A percentile compares a stretch with the other conserved stretches of the same genome.
Conservation (phyloP, 2,113 vertebrate genomes). For the Bagarius yarrelli region DNA sequence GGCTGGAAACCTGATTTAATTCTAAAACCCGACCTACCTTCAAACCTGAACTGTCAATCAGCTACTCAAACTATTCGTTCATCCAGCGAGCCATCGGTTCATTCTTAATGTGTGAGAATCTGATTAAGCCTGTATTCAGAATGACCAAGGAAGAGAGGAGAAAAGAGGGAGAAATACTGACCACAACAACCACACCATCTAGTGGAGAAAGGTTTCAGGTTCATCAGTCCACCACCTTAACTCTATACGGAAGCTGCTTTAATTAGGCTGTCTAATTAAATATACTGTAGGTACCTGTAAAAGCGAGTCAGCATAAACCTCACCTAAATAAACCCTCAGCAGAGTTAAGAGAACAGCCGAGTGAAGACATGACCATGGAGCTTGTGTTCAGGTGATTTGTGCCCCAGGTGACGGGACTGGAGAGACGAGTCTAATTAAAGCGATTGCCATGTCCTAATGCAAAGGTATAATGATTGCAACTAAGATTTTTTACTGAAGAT, state of each 20-base stretch:
- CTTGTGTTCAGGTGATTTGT: not conserved
- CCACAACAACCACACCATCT: conserved; percentile 30
- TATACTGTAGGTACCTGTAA: not conserved
- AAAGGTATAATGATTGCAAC: not conserved
- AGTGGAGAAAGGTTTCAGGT: conserved; percentile 7
- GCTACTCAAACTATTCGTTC: not conserved
- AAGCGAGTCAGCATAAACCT: not conserved
- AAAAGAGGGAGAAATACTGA: not conserved
- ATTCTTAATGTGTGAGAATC: not conserved
- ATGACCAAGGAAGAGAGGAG: not conserved
- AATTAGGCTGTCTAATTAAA: not conserved
- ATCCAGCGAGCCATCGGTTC: not conserved
- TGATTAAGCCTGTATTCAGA: not conserved
- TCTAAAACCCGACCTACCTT: not conserved
- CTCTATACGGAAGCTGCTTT: not conserved
- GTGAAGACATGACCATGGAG: not conserved
- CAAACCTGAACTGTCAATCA: conserved; percentile 1
- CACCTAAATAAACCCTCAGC: not conserved
- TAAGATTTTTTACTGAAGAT: too few species aligned
- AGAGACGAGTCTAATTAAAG: not conserved
- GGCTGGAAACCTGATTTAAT: not conserved
- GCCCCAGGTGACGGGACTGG: not conserved
- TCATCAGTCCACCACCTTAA: too few species aligned
- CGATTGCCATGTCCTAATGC: not conserved
- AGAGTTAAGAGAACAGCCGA: not conserved